phyloP scores from a whole-genome alignment of 2,113 vertebrate genomes.

The Bothrops jararaca region DNA sequence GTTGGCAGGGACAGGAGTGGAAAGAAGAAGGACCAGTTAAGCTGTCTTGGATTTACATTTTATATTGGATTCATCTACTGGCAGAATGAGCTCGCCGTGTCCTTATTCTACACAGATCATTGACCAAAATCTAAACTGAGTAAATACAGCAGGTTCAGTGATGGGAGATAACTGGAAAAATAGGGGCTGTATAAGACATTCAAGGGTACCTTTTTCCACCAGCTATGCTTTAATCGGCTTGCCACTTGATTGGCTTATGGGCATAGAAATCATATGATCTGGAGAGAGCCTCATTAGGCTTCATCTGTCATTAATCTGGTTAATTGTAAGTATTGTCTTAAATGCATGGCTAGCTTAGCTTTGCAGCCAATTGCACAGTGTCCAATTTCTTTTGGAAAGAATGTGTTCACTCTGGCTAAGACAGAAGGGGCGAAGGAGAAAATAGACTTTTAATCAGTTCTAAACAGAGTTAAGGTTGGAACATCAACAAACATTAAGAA shows the following conservation, averaged over 20 bases:
- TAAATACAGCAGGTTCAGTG: not conserved
- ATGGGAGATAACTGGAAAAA: not conserved
- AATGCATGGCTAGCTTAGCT: constrained; percentile 5
- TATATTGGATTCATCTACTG: not conserved
- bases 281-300: constrained; percentile 8
- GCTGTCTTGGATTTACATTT: not conserved
- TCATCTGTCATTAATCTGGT: not conserved
- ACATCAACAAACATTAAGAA: not conserved
- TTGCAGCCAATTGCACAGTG: not conserved
- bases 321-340: constrained; percentile 24
- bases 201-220: not conserved
- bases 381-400: not conserved
- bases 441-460: not conserved
- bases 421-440: not conserved
- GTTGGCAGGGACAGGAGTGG: not conserved
- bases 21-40: not conserved
- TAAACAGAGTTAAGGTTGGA: not conserved
- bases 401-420: not conserved
- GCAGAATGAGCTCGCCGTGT: not conserved
- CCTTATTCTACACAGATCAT: not conserved
- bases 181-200: not conserved
- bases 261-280: not conserved
- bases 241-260: not conserved
- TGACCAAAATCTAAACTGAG: not conserved
- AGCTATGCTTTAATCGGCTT: rapidly evolving